Base-by-base conservation (phyloP, 2,888 invertebrate genomes). In the Drosophila birchii region DNA sequence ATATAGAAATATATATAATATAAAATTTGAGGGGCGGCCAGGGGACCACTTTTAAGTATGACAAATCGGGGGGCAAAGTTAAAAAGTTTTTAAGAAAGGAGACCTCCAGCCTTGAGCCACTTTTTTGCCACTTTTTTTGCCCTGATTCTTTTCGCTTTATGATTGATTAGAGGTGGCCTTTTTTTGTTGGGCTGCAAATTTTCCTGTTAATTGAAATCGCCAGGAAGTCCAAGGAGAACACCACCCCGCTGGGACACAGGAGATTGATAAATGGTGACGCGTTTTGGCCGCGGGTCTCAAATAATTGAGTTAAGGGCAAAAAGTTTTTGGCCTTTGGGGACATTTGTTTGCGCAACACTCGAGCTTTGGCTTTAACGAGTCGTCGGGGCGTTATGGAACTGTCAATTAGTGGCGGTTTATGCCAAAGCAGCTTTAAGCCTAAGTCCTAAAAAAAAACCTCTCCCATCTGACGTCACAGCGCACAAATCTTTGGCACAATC, bases 361-460 rank as follows among this genome's bases (percentile, higher is more conserved):
- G 67, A 78, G 77, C 66, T 75, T 64, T 62, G 69, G 79, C 26
- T 61, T 76, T 88, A 81, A 81, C 87, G 87, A 88, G 81, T 68
- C 74, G 62, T 26, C 44, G 26, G 44, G 51, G 67, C 75, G 75
- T 89, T 86, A 83, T 83, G 89, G 79, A 86, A 86, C 86, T 88
- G 89, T 86, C 86, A 86, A 86, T 89, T 89, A 86, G 89, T 80
- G 84, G 72, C 72, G 63, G 82, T 74, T 84, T 70, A 72, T 61
- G 61, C 36, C 66, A 34, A 18, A 53, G 60, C 41, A 75, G 79
- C 89, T 84, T 86, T 78, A 79, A 86, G 78, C 79, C 69, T 49
- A 23, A 51, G 29, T 34, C 41, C 44, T 53, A 5, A 23, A 36
- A 5, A 23, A 36, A 36, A 36, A 53, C 38, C 18, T 20, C 12